Evolutionary conservation across 1,140 invertebrate species (phyloP), one percentile per base, ranked within the genome.

Genomic region (Tetragonula clypearis): DNA sequence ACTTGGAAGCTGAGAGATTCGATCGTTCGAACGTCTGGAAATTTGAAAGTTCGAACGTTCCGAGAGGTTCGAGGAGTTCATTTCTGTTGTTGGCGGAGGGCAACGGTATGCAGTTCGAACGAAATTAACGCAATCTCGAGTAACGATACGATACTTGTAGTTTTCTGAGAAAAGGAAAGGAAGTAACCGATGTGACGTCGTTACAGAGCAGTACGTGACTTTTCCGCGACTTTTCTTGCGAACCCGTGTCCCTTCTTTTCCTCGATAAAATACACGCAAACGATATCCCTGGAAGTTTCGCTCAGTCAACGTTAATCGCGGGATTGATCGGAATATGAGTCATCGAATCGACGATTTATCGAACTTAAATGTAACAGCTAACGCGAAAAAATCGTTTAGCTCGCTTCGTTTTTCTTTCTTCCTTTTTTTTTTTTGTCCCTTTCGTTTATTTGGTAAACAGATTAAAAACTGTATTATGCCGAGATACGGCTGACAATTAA

Each of bases 131-230:
- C 82, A 41, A 87, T 85, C 79, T 49, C 19, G 17, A 66, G 55
- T 82, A 88, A 88, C 35, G 79, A 80, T 35, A 30, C 35, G 35
- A 9, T n/a, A n/a, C 35, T 17, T 9, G 30, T 41, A 84, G 26
- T 72, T 72, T n/a, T 53, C 58, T 14, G 62, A 30, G n/a, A 23
- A 53, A 26, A 8, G 49, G 26, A 41, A 56, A 30, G 62, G 21
- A 68, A 12, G 6, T 26, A 30, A 19, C 66, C 30, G 49, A 79
- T 41, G 30, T n/a, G 35, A 79, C 60, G 49, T 88, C 35, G 49
- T 86, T 88, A 82, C 1, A 8, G 17, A 35, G 23, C 23, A 15
- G 60, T 76, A 88, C 86, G 86, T 88, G 79, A 30, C 78, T 62
- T 88, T 75, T 71, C 73, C 53, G 23, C 21, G 56, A 80, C 62